These are phyloP conservation scores for Brachionus calyciflorus DNA, from an alignment of 1,140 invertebrate genomes.

Conservation along the genomic window DNA sequence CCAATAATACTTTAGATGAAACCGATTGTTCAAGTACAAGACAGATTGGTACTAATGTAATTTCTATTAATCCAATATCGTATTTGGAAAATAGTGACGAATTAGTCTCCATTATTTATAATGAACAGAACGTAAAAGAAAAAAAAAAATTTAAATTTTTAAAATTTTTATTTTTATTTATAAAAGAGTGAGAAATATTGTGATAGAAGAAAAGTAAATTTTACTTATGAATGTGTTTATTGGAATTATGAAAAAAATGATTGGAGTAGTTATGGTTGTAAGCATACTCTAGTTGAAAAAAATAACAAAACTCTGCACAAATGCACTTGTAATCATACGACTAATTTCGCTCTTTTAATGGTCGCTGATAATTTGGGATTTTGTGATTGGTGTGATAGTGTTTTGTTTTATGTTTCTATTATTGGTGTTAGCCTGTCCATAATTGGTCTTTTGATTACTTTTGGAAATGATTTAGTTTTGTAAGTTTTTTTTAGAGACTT, in stretches of 20 bases:
- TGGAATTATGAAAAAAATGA: conserved; percentile 2
- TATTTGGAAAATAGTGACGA: not conserved
- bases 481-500: too few relatives aligned
- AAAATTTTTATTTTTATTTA: not conserved
- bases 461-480: not conserved
- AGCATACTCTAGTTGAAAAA: not conserved
- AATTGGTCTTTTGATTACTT: not conserved
- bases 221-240: not conserved
- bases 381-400: conserved; percentile 18
- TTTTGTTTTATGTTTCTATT: conserved; percentile 31
- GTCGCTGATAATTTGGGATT: not conserved
- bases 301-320: not conserved
- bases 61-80: not conserved
- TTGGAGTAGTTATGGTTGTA: not conserved
- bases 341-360: conserved; percentile 29
- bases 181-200: conserved; percentile 14
- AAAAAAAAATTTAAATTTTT: not conserved
- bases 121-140: not conserved
- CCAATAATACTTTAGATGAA: not conserved
- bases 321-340: conserved; percentile 9
- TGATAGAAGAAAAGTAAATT: not conserved
- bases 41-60: not conserved
- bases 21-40: not conserved
- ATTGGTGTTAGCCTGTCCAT: conserved; percentile 16
- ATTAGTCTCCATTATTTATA: not conserved